Conservation (phyloP, 1,140 invertebrate species). For the Drosophila suzukii region DNA sequence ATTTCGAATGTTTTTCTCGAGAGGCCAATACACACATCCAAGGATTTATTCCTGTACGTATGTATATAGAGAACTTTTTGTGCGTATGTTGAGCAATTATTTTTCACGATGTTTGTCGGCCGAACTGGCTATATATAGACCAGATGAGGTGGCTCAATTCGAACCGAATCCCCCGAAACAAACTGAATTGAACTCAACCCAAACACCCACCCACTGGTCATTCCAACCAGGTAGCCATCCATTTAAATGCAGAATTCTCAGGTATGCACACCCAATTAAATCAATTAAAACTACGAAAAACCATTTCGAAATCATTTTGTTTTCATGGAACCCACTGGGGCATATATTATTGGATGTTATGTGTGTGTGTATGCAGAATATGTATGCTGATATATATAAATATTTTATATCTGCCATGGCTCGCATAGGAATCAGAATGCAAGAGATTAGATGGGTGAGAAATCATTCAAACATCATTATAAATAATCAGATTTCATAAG, state of each 20-base stretch:
- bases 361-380: slow-evolving; percentile 38
- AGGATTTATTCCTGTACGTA: slow-evolving; percentile 22
- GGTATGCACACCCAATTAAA: slow-evolving; percentile 66
- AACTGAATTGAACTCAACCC: slow-evolving; percentile 12
- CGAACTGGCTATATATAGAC: slow-evolving; percentile 66
- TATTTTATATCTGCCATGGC: slow-evolving; percentile 29
- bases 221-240: slow-evolving; percentile 18
- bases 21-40: slow-evolving; percentile 20
- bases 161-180: slow-evolving; percentile 8
- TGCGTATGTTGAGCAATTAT: slow-evolving; percentile 74
- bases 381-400: slow-evolving; percentile 36
- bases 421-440: slow-evolving; percentile 40
- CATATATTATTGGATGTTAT: slow-evolving; percentile 80
- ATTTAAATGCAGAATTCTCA: slow-evolving; percentile 22
- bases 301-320: slow-evolving; percentile 49
- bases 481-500: slow-evolving; percentile 70
- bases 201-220: slow-evolving; percentile 42
- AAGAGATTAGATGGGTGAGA: slow-evolving; percentile 48
- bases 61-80: slow-evolving; percentile 30
- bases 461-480: slow-evolving; percentile 44
- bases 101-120: slow-evolving; percentile 65
- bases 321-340: slow-evolving; percentile 80
- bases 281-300: slow-evolving; percentile 52
- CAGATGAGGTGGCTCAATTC: slow-evolving; percentile 64
- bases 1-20: slow-evolving; percentile 57